Evolutionary conservation across 2,113 vertebrate genomes (phyloP), one percentile per base, ranked within the genome.

Genomic region (Phrynosoma platyrhinos): DNA sequence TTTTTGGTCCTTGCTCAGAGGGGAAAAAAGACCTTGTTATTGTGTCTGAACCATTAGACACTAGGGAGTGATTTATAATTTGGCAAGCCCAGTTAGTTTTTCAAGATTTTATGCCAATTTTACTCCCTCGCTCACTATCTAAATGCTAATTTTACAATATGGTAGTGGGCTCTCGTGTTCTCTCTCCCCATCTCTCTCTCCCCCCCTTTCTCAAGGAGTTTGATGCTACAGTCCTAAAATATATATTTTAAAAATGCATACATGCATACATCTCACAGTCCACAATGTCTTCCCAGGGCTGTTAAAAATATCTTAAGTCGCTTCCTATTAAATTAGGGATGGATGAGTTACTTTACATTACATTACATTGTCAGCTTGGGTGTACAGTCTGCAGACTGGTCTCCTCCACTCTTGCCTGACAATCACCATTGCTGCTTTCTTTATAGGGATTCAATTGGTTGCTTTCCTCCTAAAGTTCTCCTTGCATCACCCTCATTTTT

Each of bases 41-140:
- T 87, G 85, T 92, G 91, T 90, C 86, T 69, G 62, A 81, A 62
- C 30, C 88, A 68, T 90, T 88, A 94, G 91, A 94, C 84, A 90
- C 93, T 83, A 88, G 83, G 30, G 72, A 94, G 76, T 89, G 88
- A 84, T 93, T 95, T 95, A 93, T 91, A 94, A 93, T 93, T 92
- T 92, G 92, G 92, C 92, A 92, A 94, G 90, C 77, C 82, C 91
- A 95, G 87, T 93, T 94, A 93, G 93, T 93, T 52, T 91, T 72
- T 30, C 5, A 18, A 86, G 90, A 94, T 94, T 94, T 23, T 94
- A 90, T 91, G 87, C 92, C 91, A 93, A 68, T 88, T 90, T 93
- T 89, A 79, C 47, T 92, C 2, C 0, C 0, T 13, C 92, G 82
- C 90, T 64, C 64, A 88, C 62, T 93, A 93, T 89, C 85, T 85